Base-by-base conservation (phyloP, 2,888 invertebrate genomes). In the Caenorhabditis auriculariae region DNA sequence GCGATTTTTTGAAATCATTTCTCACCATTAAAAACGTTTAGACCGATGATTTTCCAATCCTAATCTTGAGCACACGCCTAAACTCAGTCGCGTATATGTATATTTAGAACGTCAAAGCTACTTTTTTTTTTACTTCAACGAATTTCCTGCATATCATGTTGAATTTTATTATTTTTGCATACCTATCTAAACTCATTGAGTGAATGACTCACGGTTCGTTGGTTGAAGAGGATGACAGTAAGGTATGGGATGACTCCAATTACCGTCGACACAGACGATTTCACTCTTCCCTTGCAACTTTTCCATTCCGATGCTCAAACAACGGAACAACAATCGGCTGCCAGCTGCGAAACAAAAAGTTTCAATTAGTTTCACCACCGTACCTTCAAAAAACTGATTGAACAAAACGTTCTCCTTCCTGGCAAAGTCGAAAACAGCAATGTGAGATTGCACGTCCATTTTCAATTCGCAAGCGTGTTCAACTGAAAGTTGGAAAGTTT, bases 381-480 rank as follows among this genome's bases (percentile, higher is more conserved):
- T 43, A 70, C 74, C 65, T 27, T 63, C 58, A 45, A 79, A 79
- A 41, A 71, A 58, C 51, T 79, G 75, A 44, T 79, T 79, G 61
- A 79, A 79, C 4, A 76, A 41, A 7, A 79, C 76, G 24, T 53
- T 72, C 46, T 70, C 73, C 24, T 74, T 70, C 29, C 67, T 63
- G 23, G 74, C 62, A 9, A 54, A 63, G 29, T 79, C 71, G 49
- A 69, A 80, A 2, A 71, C 72, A 6, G 66, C 66, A 0, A 68
- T 54, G 9, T 69, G 59, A 4, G 76, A 64, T 23, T 54, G 60
- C 39, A 69, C 60, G 23, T 64, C 55, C 41, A 75, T 63, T 51
- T 74, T 67, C 38, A 66, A 63, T n/a, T 61, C 45, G 37, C 77
- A 77, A 29, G 66, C 56, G 0, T 52, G 52, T 24, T 57, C 62